These are phyloP conservation scores for Zalophus californianus DNA, from an alignment of 2,797 vertebrate genomes.

Conservation along the genomic window DNA sequence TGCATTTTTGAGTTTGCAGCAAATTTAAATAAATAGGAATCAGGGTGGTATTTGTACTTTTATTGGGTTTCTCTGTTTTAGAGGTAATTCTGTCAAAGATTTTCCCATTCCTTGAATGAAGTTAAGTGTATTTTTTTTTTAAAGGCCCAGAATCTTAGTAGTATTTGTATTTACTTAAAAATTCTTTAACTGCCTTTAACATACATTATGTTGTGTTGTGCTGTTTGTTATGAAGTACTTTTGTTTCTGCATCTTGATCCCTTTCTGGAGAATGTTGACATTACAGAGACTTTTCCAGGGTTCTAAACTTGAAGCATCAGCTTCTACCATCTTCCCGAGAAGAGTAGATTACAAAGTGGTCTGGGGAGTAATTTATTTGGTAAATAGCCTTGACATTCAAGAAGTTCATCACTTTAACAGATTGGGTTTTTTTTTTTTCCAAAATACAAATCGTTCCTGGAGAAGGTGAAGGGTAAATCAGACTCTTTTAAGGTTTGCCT, in stretches of 20 bases:
- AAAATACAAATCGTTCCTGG: background rate
- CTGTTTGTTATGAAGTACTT: background rate
- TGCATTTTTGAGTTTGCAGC: background rate
- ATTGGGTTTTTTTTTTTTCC: slow-evolving; percentile 41
- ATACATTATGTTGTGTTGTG: background rate
- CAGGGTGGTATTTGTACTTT: background rate
- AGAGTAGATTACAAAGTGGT: background rate
- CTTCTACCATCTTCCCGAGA: background rate
- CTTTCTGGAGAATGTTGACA: background rate
- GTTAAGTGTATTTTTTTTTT: background rate
- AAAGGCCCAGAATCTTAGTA: background rate
- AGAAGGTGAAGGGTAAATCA: background rate
- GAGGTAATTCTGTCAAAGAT: background rate
- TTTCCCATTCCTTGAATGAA: slow-evolving; percentile 16
- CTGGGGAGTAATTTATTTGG: background rate
- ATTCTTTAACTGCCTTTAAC: background rate
- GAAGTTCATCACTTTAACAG: background rate
- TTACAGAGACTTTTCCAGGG: background rate
- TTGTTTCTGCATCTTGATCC: background rate
- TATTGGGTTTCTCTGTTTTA: background rate
- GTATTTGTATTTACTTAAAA: background rate
- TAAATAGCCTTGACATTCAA: background rate
- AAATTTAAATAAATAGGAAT: background rate
- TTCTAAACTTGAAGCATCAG: background rate
- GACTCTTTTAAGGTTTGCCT: background rate